phyloP scores from a whole-genome alignment of 2,888 invertebrate genomes.

The Drosophila monieri region DNA sequence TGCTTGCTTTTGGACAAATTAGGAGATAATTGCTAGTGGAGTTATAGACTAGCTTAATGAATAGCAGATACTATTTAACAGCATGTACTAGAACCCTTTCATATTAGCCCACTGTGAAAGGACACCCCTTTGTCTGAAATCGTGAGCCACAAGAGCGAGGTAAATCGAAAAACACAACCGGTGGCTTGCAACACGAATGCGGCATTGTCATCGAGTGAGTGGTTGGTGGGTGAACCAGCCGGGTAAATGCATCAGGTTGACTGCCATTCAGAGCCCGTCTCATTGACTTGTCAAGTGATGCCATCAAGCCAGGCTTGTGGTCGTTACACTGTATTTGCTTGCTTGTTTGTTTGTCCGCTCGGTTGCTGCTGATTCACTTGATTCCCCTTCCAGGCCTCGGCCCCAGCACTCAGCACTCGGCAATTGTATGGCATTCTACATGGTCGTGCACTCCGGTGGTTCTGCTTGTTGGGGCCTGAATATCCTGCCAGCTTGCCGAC shows the following conservation, averaged over 20 bases:
- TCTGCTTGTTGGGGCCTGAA: constrained; percentile 4
- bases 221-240: constrained; percentile 16
- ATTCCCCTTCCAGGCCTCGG: constrained; percentile 6
- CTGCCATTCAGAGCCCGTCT: constrained; percentile 32
- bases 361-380: constrained; percentile 41
- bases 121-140: neutral
- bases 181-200: constrained; percentile 27
- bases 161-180: constrained; percentile 13
- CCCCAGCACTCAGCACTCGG: neutral
- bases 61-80: neutral
- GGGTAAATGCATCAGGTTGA: constrained; percentile 17
- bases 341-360: constrained; percentile 39
- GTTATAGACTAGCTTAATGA: neutral
- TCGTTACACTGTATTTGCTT: constrained; percentile 36
- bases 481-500: constrained; percentile 15
- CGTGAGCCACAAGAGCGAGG: neutral
- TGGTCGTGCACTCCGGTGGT: constrained; percentile 16
- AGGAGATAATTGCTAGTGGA: neutral
- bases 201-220: constrained; percentile 5
- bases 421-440: constrained; percentile 42
- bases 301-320: constrained; percentile 54
- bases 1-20: neutral
- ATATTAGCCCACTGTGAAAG: neutral
- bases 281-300: constrained; percentile 71
- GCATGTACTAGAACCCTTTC: neutral